Evolutionary conservation across 1,140 invertebrate species (phyloP), one percentile per base, ranked within the genome.

Genomic region (Wasmannia auropunctata): DNA sequence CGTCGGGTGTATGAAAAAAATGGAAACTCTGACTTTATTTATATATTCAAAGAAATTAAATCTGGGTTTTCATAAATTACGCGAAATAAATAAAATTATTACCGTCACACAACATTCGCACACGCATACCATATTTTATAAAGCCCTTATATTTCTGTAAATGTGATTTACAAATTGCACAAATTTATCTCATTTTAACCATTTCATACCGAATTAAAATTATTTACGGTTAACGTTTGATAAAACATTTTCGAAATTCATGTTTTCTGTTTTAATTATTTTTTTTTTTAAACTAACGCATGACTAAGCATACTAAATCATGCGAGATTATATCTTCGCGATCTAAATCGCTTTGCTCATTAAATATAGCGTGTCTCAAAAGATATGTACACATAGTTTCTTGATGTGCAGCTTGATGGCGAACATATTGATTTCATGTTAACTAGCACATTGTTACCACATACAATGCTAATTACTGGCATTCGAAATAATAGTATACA

Each of bases 271-370:
- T 58, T 37, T 72, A 16, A 56, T 83, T 83, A 83, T 72, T 25
- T 80, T 37, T 54, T 80, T 54, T 60, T 80, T 58, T 46, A 81
- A 69, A 25, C 60, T 37, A 37, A 54, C 25, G 79, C 67, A 72
- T 83, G 79, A 46, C 37, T 58, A 83, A 58, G 51, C 4, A 51
- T 40, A 58, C 67, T 74, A 74, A 58, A 74, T 74, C 79, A 74
- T 74, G 28, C 67, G 28, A 83, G 79, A 83, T 83, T 72, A 43
- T 83, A 83, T 83, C 79, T 72, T 28, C 19, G 19, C 37, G 65
- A 81, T 81, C 79, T 83, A 83, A 83, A 83, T 83, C 67, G 67
- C 51, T 83, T 83, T 43, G 54, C 79, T 72, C 79, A 72, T 83
- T 83, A 83, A 83, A 83, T 83, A 51, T 81, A 56, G 79, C 79